phyloP scores from a whole-genome alignment of 1,140 invertebrate genomes.

The Megathymus violae region DNA sequence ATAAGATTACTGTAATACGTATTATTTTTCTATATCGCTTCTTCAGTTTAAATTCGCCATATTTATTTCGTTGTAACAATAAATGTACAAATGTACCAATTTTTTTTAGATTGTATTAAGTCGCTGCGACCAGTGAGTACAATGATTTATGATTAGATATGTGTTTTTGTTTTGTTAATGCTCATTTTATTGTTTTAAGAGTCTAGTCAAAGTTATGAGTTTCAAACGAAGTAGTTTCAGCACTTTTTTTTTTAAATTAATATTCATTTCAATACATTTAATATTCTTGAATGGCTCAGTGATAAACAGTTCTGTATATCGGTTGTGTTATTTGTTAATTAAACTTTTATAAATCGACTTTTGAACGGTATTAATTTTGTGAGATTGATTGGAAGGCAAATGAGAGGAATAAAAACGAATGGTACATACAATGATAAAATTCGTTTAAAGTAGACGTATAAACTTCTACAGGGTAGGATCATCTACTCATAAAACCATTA shows the following conservation, averaged over 20 bases:
- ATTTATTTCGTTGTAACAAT: slow-evolving; percentile 11
- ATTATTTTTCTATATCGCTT: slow-evolving; percentile 5
- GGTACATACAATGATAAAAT: not conserved
- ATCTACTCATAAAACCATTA: slow-evolving; percentile 22
- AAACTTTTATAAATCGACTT: slow-evolving; percentile 29
- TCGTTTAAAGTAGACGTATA: slow-evolving; percentile 25
- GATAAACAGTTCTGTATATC: slow-evolving; percentile 32
- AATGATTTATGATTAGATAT: slow-evolving; percentile 48
- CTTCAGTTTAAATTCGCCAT: slow-evolving; percentile 7
- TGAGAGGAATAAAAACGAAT: not conserved
- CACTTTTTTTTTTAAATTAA: slow-evolving; percentile 3
- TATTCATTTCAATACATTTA: slow-evolving; percentile 45
- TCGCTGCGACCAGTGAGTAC: slow-evolving; percentile 38
- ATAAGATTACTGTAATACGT: slow-evolving; percentile 27
- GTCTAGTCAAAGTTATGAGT: slow-evolving; percentile 80
- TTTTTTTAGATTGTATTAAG: slow-evolving; percentile 31
- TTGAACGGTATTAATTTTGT: slow-evolving; percentile 5
- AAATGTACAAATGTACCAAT: slow-evolving; percentile 44
- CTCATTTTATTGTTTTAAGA: slow-evolving; percentile 81
- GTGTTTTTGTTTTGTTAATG: slow-evolving; percentile 77
- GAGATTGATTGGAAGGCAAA: not conserved
- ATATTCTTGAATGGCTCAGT: slow-evolving; percentile 23
- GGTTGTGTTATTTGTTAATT: slow-evolving; percentile 33
- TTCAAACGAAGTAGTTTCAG: slow-evolving; percentile 52
- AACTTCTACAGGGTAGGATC: slow-evolving; percentile 32